Percentiles rank a stretch among this genome's conserved stretches.
These are phyloP conservation scores for Nephrotoma appendiculata DNA, from an alignment of 2,888 invertebrate genomes.

Conservation along the genomic window DNA sequence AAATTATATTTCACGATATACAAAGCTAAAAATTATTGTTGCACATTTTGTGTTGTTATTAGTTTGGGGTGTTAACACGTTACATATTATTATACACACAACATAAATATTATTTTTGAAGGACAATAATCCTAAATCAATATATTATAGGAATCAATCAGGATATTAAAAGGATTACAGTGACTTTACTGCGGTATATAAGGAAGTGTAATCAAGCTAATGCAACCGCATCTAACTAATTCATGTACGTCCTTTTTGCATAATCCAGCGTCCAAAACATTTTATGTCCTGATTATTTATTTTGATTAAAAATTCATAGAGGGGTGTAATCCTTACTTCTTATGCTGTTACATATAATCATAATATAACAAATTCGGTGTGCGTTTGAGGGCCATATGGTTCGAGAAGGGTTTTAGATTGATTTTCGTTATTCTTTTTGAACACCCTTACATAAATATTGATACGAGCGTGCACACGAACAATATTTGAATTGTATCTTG, in stretches of 20 bases:
- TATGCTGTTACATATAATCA: background rate
- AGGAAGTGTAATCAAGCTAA: background rate
- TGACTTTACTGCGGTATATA: background rate
- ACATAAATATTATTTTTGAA: background rate
- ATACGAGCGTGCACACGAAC: too few relatives aligned
- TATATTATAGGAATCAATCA: background rate
- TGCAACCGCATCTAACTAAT: background rate
- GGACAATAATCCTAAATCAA: background rate
- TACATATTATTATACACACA: background rate
- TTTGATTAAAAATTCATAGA: background rate
- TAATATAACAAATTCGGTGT: background rate
- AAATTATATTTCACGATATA: background rate
- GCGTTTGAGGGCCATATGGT: background rate
- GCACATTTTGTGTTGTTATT: background rate
- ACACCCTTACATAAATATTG: background rate
- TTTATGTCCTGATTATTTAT: background rate
- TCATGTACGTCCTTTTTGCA: background rate
- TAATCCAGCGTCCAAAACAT: background rate
- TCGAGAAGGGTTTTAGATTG: background rate
- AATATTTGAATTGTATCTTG: too few relatives aligned
- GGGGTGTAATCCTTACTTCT: background rate
- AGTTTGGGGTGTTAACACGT: background rate
- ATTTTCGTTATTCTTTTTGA: background rate
- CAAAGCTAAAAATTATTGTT: background rate
- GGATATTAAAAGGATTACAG: background rate